Conservation (phyloP, 2,888 invertebrate genomes). For the Lasioglossum lativentre region DNA sequence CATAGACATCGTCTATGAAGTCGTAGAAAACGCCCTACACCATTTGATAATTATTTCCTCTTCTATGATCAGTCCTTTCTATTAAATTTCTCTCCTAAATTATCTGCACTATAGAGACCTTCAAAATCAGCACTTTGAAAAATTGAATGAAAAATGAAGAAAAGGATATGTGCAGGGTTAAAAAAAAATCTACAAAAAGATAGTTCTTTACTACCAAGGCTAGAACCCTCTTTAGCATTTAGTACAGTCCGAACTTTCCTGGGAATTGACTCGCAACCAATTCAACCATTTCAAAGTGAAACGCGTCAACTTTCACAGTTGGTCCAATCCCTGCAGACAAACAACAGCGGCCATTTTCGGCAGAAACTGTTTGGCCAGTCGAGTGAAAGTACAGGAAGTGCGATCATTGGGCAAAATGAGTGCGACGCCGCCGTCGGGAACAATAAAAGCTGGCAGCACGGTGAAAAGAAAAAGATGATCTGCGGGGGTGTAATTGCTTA, state of each 20-base stretch:
- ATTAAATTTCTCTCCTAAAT: not conserved
- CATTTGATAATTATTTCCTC: not conserved
- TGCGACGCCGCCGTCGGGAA: not conserved
- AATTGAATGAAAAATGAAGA: not conserved
- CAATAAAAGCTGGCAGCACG: not conserved
- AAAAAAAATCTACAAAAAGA: not conserved
- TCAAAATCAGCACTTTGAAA: not conserved
- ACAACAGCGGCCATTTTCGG: not conserved
- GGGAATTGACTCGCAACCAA: not conserved
- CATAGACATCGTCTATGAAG: not conserved
- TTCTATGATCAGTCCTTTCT: not conserved
- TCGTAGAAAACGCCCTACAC: not conserved
- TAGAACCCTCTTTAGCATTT: not conserved
- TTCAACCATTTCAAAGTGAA: not conserved
- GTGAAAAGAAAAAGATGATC: not conserved
- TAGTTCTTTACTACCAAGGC: not conserved
- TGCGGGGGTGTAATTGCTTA: slow-evolving; percentile 51
- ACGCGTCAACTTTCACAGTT: not conserved
- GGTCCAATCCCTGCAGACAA: not conserved
- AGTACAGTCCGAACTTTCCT: not conserved
- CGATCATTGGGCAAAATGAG: not conserved
- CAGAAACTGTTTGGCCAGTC: not conserved
- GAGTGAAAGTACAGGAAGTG: not conserved
- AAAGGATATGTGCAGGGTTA: not conserved
- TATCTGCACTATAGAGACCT: not conserved